Evolutionary conservation across 1,140 invertebrate species (phyloP), one percentile per base, ranked within the genome.

Genomic region (Ceratoteleas bidentatus): DNA sequence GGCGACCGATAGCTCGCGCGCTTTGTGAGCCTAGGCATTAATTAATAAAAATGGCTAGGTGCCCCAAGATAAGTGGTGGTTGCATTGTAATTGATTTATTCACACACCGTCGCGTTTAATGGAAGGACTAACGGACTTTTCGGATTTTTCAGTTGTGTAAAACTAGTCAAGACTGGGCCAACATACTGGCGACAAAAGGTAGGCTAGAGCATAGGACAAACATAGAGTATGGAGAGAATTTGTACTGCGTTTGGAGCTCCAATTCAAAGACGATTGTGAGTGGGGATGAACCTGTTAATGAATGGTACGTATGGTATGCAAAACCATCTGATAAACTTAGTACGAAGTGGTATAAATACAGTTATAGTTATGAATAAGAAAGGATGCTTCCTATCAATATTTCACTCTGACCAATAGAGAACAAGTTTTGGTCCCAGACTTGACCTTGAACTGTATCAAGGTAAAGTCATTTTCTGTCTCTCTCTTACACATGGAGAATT

Each of bases 151-250:
- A 94, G 91, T 84, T 96, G 16, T 94, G 94, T 84, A 94, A 94
- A 86, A 94, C 94, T 81, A 93, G 96, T 83, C 94, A 97, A 90
- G 95, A 96, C 87, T 97, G 96, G 96, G 96, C 96, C 0, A 94
- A 95, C 70, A 92, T 94, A 60, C 86, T 98, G 16, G 95, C 94
- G 0, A 91, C 93, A 34, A 94, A 91, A 69, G 94, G 95, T 43
- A 91, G 90, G 57, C 92, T 97, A 82, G 92, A 95, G 76, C 97
- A 98, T 87, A 94, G 96, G 34, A 93, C 93, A 16, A 94, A 95
- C 79, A 93, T 92, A 72, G 93, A 94, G 16, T 96, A 96, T 87
- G 96, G 96, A 0, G 96, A 97, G 87, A 97, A 97, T 87, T 94
- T 97, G 65, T 97, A 95, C 85, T 94, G 93, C 68, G 92, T 94